Base-by-base conservation (phyloP, 2,113 vertebrate genomes). In the Sorex fumeus region DNA sequence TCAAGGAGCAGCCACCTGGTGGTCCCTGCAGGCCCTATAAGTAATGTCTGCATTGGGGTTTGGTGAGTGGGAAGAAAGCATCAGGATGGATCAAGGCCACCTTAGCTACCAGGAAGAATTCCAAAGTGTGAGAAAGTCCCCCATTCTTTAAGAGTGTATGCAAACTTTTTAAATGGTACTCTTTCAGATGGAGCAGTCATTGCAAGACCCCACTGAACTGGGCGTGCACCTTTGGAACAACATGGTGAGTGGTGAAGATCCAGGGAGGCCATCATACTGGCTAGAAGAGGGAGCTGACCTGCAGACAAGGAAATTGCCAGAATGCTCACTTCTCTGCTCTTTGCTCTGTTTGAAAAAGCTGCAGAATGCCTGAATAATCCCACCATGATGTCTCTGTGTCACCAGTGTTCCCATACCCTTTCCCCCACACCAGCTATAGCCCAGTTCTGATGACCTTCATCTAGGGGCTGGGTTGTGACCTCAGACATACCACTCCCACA, bases 191-290 rank as follows among this genome's bases (percentile, higher is more conserved):
- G 78, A 50, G 9, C 8, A 11, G 32, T 34, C 1, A 13, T 62
- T 84, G 60, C 60, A 60, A 77, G 91, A 96, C 79, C 62, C 60
- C 47, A 3, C 28, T 82, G 70, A 36, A 0, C 60, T 98, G 1
- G 66, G 94, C 87, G 23, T 97, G 83, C 88, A 69, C 12, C 96
- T 98, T 88, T 98, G 98, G 98, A 98, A 98, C 91, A 97, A 66
- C 89, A 98, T 97, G 97, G 97, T 98, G 88, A 96, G 97, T 88
- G 10, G 9, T 4, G 2, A 8, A 30, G 10, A 60, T 12, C 10
- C 57, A 23, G 11, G 84, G 28, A 3, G 21, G 32, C 7, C 8
- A 34, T 16, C 1, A 8, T 21, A 21, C 32, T 67, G 18, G 47
- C 70, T 45, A 36, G 21, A 7, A 36, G 28, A 25, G 47, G 2